Percentiles rank a stretch among this genome's conserved stretches.
Evolutionary conservation across 2,888 invertebrate genomes (phyloP).

Genomic region (Caenorhabditis becei): DNA sequence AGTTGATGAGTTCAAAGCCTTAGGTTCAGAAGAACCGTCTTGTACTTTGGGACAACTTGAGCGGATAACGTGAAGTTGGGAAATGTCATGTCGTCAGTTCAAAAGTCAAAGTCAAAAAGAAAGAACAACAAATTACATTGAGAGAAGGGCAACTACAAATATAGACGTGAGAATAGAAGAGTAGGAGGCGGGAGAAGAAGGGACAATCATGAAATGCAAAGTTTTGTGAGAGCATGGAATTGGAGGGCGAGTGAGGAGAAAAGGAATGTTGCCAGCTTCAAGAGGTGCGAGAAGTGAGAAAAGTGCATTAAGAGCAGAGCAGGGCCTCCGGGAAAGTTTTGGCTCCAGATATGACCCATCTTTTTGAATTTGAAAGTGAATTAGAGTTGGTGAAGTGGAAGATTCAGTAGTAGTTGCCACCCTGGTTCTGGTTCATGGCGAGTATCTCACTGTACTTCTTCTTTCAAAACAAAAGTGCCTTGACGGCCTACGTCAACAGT

Average conservation of each 20-base stretch:
- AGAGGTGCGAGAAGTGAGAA: slow-evolving; percentile 56
- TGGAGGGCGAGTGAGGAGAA: slow-evolving; percentile 50
- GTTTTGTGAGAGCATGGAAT: slow-evolving; percentile 49
- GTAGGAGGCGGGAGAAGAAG: slow-evolving; percentile 28
- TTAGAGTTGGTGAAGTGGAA: slow-evolving; percentile 49
- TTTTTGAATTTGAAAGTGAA: slow-evolving; percentile 51
- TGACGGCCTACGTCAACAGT: too few species aligned
- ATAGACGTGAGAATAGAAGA: slow-evolving; percentile 29
- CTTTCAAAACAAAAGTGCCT: too few species aligned
- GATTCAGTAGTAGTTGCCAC: too few species aligned
- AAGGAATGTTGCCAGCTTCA: slow-evolving; percentile 42
- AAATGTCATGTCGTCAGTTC: slow-evolving; percentile 9
- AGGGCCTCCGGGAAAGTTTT: slow-evolving; percentile 31
- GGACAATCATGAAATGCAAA: slow-evolving; percentile 50
- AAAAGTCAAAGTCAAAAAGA: slow-evolving; percentile 38
- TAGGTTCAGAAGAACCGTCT: background rate
- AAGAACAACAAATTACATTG: slow-evolving; percentile 48
- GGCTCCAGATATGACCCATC: slow-evolving; percentile 16
- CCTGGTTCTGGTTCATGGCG: too few species aligned
- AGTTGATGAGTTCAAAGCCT: slow-evolving; percentile 7
- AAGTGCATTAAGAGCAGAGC: slow-evolving; percentile 52
- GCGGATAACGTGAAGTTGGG: background rate
- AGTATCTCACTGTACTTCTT: too few species aligned
- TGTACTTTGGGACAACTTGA: background rate
- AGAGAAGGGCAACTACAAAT: slow-evolving; percentile 39